Base-by-base conservation (phyloP, 2,888 invertebrate genomes). In the Embidobia sp. region DNA sequence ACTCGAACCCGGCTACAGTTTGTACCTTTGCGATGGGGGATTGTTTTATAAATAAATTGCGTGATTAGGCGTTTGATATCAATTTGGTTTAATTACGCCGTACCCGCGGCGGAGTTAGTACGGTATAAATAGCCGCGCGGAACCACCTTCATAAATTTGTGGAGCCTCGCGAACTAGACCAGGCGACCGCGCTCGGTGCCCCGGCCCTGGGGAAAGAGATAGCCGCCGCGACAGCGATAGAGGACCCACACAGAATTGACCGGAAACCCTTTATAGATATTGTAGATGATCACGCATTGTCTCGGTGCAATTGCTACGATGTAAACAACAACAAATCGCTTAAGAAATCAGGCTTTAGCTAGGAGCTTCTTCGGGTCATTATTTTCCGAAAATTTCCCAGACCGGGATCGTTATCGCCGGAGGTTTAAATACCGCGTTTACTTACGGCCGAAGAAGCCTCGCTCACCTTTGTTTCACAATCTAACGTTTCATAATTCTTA, bases 231-330 rank as follows among this genome's bases (percentile, higher is more conserved):
- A 72, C 63, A 55, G 53, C 46, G 72, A 72, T 48, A 72, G 72
- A 63, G 63, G 63, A 48, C 63, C 63, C 72, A 42, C 48, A 40
- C 46, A 72, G 63, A 48, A 72, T 53, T 46, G 63, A 72, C 53
- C 63, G 72, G 72, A 72, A 70, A 72, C 63, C 44, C 53, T 63
- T 63, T 63, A 63, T 63, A 63, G 35, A 72, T 61, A 70, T 70
- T 59, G 37, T 44, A 70, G 61, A 70, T 70, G 35, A 70, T 59
- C 40, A 51, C 31, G 13, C 15, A 53, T 40, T 59, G 42, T 42
- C 48, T 37, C 16, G 13, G 18, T 35, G 26, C 57, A 59, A 44
- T 16, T 57, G 10, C 31, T 15, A 7, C 35, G 7, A 18, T 29
- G 42, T 59, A 69, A 69, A 59, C 49, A 59, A 49, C 18, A 48